These are phyloP conservation scores for Trileptium ribeirensis DNA, from an alignment of 2,888 invertebrate genomes.

Conservation along the genomic window DNA sequence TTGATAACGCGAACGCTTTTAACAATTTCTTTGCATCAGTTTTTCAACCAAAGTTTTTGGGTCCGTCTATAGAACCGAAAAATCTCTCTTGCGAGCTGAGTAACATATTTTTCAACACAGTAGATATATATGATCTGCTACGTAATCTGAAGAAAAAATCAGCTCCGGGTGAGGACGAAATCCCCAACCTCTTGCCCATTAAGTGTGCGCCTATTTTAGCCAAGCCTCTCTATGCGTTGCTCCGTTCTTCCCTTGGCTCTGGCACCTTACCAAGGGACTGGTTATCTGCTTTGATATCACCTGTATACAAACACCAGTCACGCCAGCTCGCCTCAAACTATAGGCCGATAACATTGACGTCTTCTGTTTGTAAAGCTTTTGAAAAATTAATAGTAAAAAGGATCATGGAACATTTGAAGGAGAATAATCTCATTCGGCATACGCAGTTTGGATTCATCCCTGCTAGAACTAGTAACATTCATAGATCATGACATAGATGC, in stretches of 20 bases:
- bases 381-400: background rate
- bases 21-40: background rate
- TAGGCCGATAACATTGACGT: background rate
- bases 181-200: background rate
- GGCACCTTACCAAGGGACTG: background rate
- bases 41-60: background rate
- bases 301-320: background rate
- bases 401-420: background rate
- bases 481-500: background rate
- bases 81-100: background rate
- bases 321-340: background rate
- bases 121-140: background rate
- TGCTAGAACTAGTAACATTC: background rate
- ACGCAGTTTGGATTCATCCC: background rate
- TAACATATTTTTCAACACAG: background rate
- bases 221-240: background rate
- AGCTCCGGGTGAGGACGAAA: background rate
- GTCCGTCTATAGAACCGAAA: background rate
- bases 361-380: too few species aligned
- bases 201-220: background rate
- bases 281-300: background rate
- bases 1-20: background rate
- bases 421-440: background rate
- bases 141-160: background rate
- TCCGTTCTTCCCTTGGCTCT: background rate